These are phyloP conservation scores for Protomyctophum bolini DNA, from an alignment of 2,113 vertebrate species.

Conservation along the genomic window DNA sequence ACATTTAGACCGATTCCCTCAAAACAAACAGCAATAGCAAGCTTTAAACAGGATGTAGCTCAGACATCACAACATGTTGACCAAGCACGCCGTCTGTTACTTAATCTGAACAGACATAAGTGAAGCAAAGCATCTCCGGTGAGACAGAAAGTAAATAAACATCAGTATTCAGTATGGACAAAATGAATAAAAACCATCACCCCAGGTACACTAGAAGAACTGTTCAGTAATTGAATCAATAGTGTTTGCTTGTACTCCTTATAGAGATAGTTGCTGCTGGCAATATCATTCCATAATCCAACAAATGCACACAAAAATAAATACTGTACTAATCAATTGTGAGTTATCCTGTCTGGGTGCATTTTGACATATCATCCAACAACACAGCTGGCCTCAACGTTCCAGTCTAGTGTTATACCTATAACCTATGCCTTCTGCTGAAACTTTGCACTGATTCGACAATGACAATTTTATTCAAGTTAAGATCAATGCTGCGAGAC, in stretches of 20 bases:
- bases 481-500: too few relatives aligned
- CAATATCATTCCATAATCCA: conserved; percentile 38
- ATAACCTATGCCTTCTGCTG: background rate
- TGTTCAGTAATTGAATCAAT: conserved; percentile 30
- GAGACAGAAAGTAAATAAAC: background rate
- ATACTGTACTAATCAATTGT: conserved; percentile 33
- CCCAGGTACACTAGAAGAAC: too few relatives aligned
- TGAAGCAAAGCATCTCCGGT: background rate
- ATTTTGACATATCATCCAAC: conserved; percentile 31
- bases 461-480: too few relatives aligned
- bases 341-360: conserved; percentile 48
- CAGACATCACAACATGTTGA: too few relatives aligned
- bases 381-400: conserved; percentile 46
- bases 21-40: background rate
- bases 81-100: too few relatives aligned
- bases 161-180: too few relatives aligned
- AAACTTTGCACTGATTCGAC: too few relatives aligned
- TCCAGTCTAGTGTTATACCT: conserved; percentile 4
- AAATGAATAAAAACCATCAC: too few relatives aligned
- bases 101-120: background rate
- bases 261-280: conserved; percentile 26
- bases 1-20: background rate
- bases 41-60: background rate
- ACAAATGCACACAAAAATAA: conserved; percentile 30
- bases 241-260: conserved; percentile 41